These are phyloP conservation scores for Acrobeloides nanus DNA, from an alignment of 2,888 invertebrate species.

Conservation along the genomic window DNA sequence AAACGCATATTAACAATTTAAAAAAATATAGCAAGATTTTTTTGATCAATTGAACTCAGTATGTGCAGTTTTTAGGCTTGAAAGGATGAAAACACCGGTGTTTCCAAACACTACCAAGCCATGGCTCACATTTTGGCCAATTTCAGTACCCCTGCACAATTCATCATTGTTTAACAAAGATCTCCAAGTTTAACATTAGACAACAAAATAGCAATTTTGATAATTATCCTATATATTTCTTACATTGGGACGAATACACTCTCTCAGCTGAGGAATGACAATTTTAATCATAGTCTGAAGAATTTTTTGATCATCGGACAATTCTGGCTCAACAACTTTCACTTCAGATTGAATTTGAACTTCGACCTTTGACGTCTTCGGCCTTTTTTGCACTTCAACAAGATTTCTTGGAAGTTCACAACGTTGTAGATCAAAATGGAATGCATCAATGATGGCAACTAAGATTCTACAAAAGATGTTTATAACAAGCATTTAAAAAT, in stretches of 20 bases:
- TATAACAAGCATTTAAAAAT: too few relatives aligned
- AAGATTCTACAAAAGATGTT: constrained; percentile 51
- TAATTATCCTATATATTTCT: neutral
- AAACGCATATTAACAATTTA: neutral
- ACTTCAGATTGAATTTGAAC: neutral
- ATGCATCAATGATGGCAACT: constrained; percentile 72
- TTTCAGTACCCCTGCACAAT: too few relatives aligned
- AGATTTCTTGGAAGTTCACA: constrained; percentile 7
- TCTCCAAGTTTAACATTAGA: too few relatives aligned
- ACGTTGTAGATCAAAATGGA: constrained; percentile 73
- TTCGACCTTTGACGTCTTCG: constrained; percentile 2
- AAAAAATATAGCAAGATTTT: constrained; percentile 34
- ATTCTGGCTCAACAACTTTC: constrained; percentile 5
- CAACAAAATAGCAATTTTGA: neutral
- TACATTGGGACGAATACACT: constrained; percentile 60
- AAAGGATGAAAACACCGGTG: too few relatives aligned
- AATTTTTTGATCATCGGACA: constrained; percentile 59
- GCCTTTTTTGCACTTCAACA: neutral
- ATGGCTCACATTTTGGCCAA: too few relatives aligned
- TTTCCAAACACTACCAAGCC: too few relatives aligned
- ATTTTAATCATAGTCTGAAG: constrained; percentile 66
- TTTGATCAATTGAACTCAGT: neutral
- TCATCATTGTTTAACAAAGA: too few relatives aligned
- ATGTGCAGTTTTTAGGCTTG: too few relatives aligned
- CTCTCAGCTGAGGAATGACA: constrained; percentile 75